Percentiles rank a stretch among this genome's conserved stretches.
Conservation (phyloP, 2,797 vertebrate genomes). For the Arnoldichthys spilopterus region DNA sequence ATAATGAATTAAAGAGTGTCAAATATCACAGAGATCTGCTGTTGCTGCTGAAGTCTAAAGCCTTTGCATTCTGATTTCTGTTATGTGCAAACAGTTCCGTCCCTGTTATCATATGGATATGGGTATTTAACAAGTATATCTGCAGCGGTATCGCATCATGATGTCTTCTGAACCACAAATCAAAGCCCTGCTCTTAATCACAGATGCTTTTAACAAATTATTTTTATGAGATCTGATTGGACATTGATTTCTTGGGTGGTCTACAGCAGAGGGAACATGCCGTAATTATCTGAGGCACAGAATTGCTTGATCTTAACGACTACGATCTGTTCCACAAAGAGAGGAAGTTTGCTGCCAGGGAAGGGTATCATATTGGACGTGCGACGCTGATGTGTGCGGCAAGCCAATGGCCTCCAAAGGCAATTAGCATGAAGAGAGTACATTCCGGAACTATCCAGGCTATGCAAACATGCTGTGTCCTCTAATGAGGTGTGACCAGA, state of each 20-base stretch:
- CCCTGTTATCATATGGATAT: not conserved
- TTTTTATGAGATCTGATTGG: constrained; percentile 30
- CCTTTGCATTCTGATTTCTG: not conserved
- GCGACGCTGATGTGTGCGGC: constrained; percentile 71
- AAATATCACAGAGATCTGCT: not conserved
- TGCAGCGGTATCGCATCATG: not conserved
- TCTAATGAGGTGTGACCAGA: constrained; percentile 79
- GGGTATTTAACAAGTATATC: not conserved
- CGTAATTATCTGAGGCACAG: constrained; percentile 16
- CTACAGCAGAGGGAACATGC: constrained; percentile 1
- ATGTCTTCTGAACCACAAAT: constrained; percentile 19
- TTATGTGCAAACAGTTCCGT: not conserved
- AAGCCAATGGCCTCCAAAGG: constrained; percentile 76
- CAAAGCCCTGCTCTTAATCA: constrained; percentile 1
- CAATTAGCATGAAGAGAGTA: constrained; percentile 78
- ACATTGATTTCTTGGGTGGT: constrained; percentile 33
- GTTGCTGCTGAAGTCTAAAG: not conserved
- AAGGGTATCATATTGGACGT: constrained; percentile 46
- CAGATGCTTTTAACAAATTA: constrained; percentile 14
- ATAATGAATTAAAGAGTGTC: not conserved
- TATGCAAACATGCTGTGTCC: constrained; percentile 73
- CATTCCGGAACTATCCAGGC: constrained; percentile 76
- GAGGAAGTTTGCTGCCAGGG: constrained; percentile 52
- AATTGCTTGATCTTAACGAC: constrained; percentile 43
- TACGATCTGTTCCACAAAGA: constrained; percentile 69